phyloP scores from a whole-genome alignment of 2,888 invertebrate species.

The Limnephilus marmoratus region DNA sequence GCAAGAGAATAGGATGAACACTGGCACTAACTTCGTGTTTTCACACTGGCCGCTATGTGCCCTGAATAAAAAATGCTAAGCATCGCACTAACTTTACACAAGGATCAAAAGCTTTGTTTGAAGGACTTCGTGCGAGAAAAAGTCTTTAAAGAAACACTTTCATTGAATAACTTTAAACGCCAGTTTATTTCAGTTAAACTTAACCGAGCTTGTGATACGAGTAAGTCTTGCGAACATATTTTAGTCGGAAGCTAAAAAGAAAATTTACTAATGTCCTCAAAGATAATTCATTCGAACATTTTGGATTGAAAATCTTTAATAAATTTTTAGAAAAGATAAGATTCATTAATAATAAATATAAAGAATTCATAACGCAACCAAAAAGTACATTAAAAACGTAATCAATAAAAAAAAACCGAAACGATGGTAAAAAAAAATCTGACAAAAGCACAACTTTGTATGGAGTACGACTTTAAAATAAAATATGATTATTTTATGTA shows the following conservation, averaged over 20 bases:
- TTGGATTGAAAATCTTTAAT: too few species aligned
- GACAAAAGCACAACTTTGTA: too few species aligned
- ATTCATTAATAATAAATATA: too few species aligned
- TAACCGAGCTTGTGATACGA: neutral
- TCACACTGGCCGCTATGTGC: neutral
- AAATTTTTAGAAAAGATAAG: too few species aligned
- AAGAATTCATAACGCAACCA: too few species aligned
- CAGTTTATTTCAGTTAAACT: neutral
- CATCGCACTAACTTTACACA: neutral
- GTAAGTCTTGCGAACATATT: neutral
- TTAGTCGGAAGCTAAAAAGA: neutral
- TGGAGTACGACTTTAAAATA: too few species aligned
- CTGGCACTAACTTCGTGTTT: neutral
- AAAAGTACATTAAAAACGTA: too few species aligned
- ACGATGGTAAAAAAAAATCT: too few species aligned
- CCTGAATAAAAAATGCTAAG: slow-evolving; percentile 10
- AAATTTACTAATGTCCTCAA: too few species aligned
- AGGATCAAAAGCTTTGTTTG: slow-evolving; percentile 15
- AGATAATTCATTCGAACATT: too few species aligned
- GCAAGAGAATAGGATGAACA: neutral
- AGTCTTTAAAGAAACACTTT: neutral
- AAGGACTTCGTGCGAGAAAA: neutral
- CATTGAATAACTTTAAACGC: neutral
- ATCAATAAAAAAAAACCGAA: too few species aligned
- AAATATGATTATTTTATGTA: too few species aligned